A percentile compares a stretch with the other conserved stretches of the same genome.
Evolutionary conservation across 2,113 vertebrate species (phyloP).

Genomic region (Prochilodus magdalenae): DNA sequence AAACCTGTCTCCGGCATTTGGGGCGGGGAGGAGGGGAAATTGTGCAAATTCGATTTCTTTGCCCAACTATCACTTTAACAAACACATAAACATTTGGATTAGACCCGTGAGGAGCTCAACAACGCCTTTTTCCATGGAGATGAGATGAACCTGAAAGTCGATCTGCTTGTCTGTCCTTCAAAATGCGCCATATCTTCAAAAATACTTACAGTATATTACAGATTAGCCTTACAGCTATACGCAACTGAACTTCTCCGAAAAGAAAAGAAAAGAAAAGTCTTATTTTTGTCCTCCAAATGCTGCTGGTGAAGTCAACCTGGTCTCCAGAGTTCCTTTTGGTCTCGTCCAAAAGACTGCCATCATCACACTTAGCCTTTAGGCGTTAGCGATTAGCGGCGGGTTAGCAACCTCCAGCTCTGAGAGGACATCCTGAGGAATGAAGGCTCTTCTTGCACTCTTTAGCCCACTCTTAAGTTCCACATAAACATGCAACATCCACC

Average conservation of each 20-base stretch:
- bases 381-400: not conserved
- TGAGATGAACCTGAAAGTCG: not conserved
- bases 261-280: not conserved
- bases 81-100: slow-evolving; percentile 1
- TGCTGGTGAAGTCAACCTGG: not conserved
- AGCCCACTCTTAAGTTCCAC: not conserved
- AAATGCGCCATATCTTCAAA: not conserved
- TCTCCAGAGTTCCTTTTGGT: not conserved
- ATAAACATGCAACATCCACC: not conserved
- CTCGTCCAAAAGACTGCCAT: not conserved
- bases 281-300: not conserved
- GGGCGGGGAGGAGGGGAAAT: too few species aligned
- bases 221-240: not conserved
- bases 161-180: not conserved
- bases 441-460: slow-evolving; percentile 15
- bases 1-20: too few species aligned
- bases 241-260: not conserved
- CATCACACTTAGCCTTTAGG: not conserved
- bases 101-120: not conserved
- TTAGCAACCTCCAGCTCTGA: slow-evolving; percentile 9
- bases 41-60: too few species aligned
- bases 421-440: slow-evolving; percentile 40
- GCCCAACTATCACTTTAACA: not conserved
- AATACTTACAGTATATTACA: not conserved
- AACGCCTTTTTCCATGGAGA: not conserved